Conservation (phyloP, 1,140 invertebrate genomes). For the Mercenaria mercenaria region DNA sequence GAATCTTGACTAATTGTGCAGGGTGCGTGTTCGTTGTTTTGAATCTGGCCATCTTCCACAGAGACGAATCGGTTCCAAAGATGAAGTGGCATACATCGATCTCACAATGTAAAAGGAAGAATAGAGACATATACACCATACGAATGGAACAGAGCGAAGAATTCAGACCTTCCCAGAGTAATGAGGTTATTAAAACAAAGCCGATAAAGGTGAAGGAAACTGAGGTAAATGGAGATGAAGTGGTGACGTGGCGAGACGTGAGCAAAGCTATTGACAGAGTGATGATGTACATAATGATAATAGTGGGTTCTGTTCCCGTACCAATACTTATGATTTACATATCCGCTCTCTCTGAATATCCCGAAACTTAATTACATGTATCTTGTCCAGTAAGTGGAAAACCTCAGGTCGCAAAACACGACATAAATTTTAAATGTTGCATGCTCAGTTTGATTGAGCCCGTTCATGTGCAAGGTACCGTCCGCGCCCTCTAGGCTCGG, state of each 20-base stretch:
- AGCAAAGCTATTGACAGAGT: conserved; percentile 21
- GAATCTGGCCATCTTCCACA: not conserved
- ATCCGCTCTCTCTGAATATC: no score
- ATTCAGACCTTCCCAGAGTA: no score
- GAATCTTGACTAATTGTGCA: not conserved
- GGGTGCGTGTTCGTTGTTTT: not conserved
- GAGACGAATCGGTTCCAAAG: not conserved
- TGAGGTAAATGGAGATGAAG: not conserved
- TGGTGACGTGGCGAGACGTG: conserved; percentile 4
- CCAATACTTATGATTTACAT: no score
- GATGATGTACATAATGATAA: not conserved
- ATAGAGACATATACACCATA: not conserved
- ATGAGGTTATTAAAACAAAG: not conserved
- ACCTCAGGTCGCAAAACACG: no score
- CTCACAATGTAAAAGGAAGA: not conserved
- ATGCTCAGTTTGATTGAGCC: no score
- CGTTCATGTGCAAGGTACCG: no score
- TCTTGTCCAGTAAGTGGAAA: no score
- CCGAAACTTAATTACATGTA: no score
- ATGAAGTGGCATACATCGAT: not conserved
- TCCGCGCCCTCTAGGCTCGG: no score
- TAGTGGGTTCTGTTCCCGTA: not conserved
- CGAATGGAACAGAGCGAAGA: not conserved
- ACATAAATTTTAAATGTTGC: no score
- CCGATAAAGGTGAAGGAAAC: not conserved